Conservation (phyloP, 1,140 invertebrate genomes). For the Penaeus japonicus region DNA sequence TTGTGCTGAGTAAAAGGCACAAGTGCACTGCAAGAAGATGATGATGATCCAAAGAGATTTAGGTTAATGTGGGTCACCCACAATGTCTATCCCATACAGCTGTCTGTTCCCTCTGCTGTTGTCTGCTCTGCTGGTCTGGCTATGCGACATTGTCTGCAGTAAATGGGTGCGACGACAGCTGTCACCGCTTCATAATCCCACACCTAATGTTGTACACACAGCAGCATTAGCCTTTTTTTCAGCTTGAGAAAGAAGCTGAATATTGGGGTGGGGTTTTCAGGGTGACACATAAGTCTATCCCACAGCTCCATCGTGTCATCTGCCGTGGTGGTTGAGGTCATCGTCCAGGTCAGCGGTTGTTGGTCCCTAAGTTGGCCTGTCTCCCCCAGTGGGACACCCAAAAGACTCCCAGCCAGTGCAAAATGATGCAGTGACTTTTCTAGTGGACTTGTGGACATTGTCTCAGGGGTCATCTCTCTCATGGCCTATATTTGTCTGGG, state of each 20-base stretch:
- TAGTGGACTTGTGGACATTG: slow-evolving; percentile 36
- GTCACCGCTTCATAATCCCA: not conserved
- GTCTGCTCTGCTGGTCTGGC: slow-evolving; percentile 11
- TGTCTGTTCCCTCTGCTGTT: slow-evolving; percentile 16
- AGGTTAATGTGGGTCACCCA: slow-evolving; percentile 38
- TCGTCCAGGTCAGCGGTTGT: slow-evolving; percentile 25
- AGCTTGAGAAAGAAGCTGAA: slow-evolving; percentile 14
- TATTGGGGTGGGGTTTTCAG: slow-evolving; percentile 36
- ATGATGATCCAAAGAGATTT: not conserved
- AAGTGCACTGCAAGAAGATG: not conserved
- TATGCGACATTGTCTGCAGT: not conserved
- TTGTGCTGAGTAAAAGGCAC: not conserved
- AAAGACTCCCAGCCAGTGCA: slow-evolving; percentile 39
- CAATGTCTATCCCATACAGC: slow-evolving; percentile 52
- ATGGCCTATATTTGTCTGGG: slow-evolving; percentile 46
- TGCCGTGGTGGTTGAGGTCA: slow-evolving; percentile 22
- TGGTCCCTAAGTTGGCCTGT: slow-evolving; percentile 30
- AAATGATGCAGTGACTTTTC: slow-evolving; percentile 47
- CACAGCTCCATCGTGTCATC: slow-evolving; percentile 30
- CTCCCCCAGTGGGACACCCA: slow-evolving; percentile 28
- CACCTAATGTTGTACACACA: slow-evolving; percentile 23
- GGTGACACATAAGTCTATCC: slow-evolving; percentile 50
- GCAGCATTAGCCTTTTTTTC: slow-evolving; percentile 37
- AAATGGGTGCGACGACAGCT: not conserved
- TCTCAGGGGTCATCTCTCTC: slow-evolving; percentile 30